A percentile compares a stretch with the other conserved stretches of the same genome.
These are phyloP conservation scores for Hesperia comma DNA, from an alignment of 2,888 invertebrate species.

Conservation along the genomic window DNA sequence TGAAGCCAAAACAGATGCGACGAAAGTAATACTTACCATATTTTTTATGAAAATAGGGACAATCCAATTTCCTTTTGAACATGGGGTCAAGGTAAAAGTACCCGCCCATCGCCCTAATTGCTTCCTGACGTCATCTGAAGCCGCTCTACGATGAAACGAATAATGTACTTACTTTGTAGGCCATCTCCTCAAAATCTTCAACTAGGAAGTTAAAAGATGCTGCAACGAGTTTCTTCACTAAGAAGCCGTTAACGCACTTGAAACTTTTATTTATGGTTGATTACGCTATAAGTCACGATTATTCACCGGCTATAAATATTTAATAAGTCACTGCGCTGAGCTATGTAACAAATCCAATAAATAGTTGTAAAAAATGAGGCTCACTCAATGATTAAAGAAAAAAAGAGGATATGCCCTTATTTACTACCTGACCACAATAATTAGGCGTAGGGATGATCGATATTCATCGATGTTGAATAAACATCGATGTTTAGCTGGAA, in stretches of 20 bases:
- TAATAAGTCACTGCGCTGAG: not conserved
- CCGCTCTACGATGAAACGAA: slow-evolving; percentile 46
- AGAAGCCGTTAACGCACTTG: not conserved
- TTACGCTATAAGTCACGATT: not conserved
- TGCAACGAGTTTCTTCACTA: not conserved
- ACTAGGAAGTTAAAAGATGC: not conserved
- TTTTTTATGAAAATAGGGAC: too few species aligned
- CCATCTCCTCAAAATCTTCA: slow-evolving; percentile 44
- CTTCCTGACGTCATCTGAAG: slow-evolving; percentile 51
- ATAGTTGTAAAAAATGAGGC: too few species aligned
- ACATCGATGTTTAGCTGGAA: too few species aligned
- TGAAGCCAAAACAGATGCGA: too few species aligned
- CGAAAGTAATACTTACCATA: too few species aligned
- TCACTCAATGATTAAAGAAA: too few species aligned
- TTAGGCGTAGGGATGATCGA: too few species aligned
- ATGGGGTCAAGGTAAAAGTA: slow-evolving; percentile 37
- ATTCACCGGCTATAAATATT: slow-evolving; percentile 16
- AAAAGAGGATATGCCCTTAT: too few species aligned
- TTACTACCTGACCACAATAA: too few species aligned
- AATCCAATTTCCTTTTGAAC: not conserved
- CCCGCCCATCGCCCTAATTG: slow-evolving; percentile 44
- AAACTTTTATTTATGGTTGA: slow-evolving; percentile 1
- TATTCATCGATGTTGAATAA: too few species aligned
- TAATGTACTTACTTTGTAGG: slow-evolving; percentile 54
- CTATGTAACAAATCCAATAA: too few species aligned